Evolutionary conservation across 2,888 invertebrate genomes (phyloP).

Genomic region (Zygaena filipendulae): DNA sequence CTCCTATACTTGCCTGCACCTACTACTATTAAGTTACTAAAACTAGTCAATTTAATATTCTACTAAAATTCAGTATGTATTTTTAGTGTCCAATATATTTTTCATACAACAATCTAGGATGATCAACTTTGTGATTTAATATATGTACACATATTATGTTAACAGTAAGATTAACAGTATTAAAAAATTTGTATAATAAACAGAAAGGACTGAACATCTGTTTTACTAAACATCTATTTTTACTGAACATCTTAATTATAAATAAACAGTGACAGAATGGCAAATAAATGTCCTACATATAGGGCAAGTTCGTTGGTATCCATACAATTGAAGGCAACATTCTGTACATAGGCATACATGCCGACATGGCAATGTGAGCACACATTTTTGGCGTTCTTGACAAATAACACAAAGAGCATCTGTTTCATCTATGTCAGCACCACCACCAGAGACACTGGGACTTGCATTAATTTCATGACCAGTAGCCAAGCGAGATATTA

Average conservation of each 20-base stretch:
- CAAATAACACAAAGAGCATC: slow-evolving; percentile 65
- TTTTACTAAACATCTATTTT: slow-evolving; percentile 1
- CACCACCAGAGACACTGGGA: slow-evolving; percentile 7
- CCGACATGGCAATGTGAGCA: slow-evolving; percentile 63
- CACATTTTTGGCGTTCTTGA: slow-evolving; percentile 65
- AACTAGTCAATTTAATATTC: too few relatives aligned
- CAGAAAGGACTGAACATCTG: neutral
- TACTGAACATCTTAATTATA: slow-evolving; percentile 24
- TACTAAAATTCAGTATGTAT: too few relatives aligned
- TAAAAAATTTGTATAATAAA: neutral
- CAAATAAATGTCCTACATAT: slow-evolving; percentile 66
- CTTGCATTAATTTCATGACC: slow-evolving; percentile 27
- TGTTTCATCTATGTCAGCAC: slow-evolving; percentile 25
- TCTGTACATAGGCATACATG: slow-evolving; percentile 67
- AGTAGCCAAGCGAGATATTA: slow-evolving; percentile 39
- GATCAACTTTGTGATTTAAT: too few relatives aligned
- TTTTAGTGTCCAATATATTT: too few relatives aligned
- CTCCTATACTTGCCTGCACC: too few relatives aligned
- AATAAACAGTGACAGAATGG: slow-evolving; percentile 64
- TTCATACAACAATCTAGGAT: too few relatives aligned
- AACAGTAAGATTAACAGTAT: neutral
- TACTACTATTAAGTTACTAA: too few relatives aligned
- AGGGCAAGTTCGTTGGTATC: slow-evolving; percentile 61
- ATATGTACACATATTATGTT: neutral
- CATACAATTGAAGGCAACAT: slow-evolving; percentile 56